phyloP scores from a whole-genome alignment of 2,888 invertebrate genomes.

The Endotricha flammealis region DNA sequence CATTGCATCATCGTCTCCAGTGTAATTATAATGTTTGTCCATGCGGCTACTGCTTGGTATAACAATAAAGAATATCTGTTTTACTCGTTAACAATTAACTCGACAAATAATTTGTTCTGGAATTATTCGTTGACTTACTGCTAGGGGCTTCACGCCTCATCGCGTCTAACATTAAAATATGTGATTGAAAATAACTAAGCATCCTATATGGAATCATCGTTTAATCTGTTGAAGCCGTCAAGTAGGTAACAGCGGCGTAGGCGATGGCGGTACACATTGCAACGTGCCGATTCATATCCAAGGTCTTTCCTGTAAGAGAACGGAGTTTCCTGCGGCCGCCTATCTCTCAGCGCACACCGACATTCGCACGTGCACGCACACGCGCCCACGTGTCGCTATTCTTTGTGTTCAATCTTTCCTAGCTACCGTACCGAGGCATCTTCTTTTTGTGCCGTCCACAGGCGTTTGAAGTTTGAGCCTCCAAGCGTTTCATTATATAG shows the following conservation, averaged over 20 bases:
- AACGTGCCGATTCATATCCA: slow-evolving; percentile 76
- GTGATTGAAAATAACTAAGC: slow-evolving; percentile 16
- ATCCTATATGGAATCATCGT: slow-evolving; percentile 47
- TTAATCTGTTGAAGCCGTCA: slow-evolving; percentile 54
- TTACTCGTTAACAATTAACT: slow-evolving; percentile 52
- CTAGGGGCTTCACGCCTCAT: neutral
- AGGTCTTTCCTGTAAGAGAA: slow-evolving; percentile 80
- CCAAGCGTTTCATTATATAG: slow-evolving; percentile 72
- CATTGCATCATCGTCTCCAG: slow-evolving; percentile 62
- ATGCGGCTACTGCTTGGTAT: slow-evolving; percentile 46
- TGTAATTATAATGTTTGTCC: slow-evolving; percentile 58
- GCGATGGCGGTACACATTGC: slow-evolving; percentile 76
- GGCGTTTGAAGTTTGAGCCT: slow-evolving; percentile 66
- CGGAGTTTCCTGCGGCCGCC: slow-evolving; percentile 78
- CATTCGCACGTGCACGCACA: slow-evolving; percentile 68
- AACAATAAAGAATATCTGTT: slow-evolving; percentile 60
- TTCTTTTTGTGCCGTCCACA: slow-evolving; percentile 71
- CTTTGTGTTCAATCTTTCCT: slow-evolving; percentile 73
- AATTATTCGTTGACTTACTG: no score
- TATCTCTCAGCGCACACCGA: slow-evolving; percentile 71
- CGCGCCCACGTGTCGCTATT: slow-evolving; percentile 68
- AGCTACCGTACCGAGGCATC: slow-evolving; percentile 72
- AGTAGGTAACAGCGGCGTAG: slow-evolving; percentile 72
- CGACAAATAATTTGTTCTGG: slow-evolving; percentile 35
- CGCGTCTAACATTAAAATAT: neutral